Conservation (phyloP, 2,888 invertebrate species). For the Hemithea aestivaria region DNA sequence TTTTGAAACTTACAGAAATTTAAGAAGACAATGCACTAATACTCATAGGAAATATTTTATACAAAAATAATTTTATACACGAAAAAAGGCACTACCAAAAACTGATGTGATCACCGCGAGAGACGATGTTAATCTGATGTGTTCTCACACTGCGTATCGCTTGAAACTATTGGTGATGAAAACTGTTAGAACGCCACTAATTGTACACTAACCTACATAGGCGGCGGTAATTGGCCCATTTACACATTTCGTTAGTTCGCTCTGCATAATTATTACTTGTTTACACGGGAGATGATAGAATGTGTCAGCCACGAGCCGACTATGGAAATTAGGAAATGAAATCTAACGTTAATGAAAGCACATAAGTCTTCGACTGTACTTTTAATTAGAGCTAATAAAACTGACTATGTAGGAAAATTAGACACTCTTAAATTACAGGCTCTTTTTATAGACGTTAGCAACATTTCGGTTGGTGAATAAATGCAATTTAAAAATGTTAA, state of each 20-base stretch:
- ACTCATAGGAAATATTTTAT: background rate
- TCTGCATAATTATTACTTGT: slow-evolving; percentile 71
- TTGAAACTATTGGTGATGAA: slow-evolving; percentile 72
- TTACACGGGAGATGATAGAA: slow-evolving; percentile 63
- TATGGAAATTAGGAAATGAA: slow-evolving; percentile 48
- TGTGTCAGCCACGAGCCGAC: slow-evolving; percentile 56
- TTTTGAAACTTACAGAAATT: too few species aligned
- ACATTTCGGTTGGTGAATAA: too few species aligned
- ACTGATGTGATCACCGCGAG: slow-evolving; percentile 56
- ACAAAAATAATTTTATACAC: slow-evolving; percentile 18
- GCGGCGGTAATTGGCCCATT: slow-evolving; percentile 76
- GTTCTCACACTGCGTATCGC: slow-evolving; percentile 48
- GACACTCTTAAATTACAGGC: too few species aligned
- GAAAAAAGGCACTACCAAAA: slow-evolving; percentile 29
- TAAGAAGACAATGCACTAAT: background rate
- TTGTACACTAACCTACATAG: slow-evolving; percentile 75
- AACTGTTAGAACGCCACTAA: slow-evolving; percentile 76
- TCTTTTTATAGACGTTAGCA: too few species aligned
- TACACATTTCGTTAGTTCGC: slow-evolving; percentile 75
- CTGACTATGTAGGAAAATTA: background rate
- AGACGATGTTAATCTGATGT: slow-evolving; percentile 63
- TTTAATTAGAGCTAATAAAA: slow-evolving; percentile 1
- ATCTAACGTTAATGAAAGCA: slow-evolving; percentile 22
- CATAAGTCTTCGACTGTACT: too few species aligned
- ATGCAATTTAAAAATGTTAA: too few species aligned